phyloP scores from a whole-genome alignment of 2,888 invertebrate genomes.

The Bellardia pandia region DNA sequence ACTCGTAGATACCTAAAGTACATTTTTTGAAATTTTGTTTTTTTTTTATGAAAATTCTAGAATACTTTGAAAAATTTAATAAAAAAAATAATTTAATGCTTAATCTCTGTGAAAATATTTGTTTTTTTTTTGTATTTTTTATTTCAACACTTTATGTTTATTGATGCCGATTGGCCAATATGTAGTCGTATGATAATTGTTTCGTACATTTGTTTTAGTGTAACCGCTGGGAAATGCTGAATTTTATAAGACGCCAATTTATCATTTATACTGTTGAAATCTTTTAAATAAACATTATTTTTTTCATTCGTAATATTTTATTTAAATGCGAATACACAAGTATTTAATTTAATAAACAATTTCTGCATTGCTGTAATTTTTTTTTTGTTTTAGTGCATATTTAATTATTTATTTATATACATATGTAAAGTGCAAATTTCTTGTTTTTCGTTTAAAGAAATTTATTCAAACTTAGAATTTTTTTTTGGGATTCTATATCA shows the following conservation, averaged over 20 bases:
- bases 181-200: conserved; percentile 3
- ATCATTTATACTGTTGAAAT: conserved; percentile 59
- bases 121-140: not conserved
- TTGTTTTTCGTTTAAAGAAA: not conserved
- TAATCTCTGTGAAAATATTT: conserved; percentile 14
- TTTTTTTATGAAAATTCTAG: conserved; percentile 29
- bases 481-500: conserved; percentile 20
- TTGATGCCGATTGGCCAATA: conserved; percentile 37
- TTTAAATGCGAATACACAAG: conserved; percentile 5
- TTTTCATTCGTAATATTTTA: conserved; percentile 10
- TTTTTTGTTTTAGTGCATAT: conserved; percentile 28
- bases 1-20: not conserved
- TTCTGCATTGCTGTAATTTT: conserved; percentile 10
- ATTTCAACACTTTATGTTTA: conserved; percentile 26
- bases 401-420: conserved; percentile 19
- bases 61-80: not conserved
- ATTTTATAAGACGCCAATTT: conserved; percentile 57
- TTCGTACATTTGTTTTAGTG: conserved; percentile 8
- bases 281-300: conserved; percentile 52
- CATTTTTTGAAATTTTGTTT: not conserved
- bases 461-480: conserved; percentile 34
- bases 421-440: conserved; percentile 31
- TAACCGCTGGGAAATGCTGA: conserved; percentile 40
- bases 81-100: conserved; percentile 12
- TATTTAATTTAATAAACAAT: conserved; percentile 33